These are phyloP conservation scores for Venustaconcha ellipsiformis DNA, from an alignment of 1,140 invertebrate species.

Conservation along the genomic window DNA sequence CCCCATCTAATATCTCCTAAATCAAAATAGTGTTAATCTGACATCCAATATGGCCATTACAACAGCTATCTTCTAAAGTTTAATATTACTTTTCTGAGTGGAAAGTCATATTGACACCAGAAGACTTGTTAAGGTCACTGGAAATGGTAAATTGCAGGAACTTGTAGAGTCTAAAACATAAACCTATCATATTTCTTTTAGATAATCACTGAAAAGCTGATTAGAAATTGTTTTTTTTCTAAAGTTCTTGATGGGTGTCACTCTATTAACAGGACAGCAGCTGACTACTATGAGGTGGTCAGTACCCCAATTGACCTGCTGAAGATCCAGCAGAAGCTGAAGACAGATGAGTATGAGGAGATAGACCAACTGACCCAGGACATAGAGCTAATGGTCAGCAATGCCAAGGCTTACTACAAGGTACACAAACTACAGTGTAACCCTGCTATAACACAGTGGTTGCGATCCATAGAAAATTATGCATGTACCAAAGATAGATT, in stretches of 20 bases:
- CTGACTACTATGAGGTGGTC: constrained; percentile 76
- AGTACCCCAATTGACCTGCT: constrained; percentile 93
- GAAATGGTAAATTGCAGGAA: no score
- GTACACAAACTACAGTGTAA: constrained; percentile 64
- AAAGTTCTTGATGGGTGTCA: not conserved
- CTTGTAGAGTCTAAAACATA: no score
- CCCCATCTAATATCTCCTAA: no score
- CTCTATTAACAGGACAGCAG: constrained; percentile 62
- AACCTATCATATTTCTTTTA: no score
- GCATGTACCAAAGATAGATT: not conserved
- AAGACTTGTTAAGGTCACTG: no score
- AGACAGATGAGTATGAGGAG: constrained; percentile 90
- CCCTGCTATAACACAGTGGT: not conserved
- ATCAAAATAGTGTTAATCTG: no score
- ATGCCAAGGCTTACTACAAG: constrained; percentile 96
- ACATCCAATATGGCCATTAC: no score
- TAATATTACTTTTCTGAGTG: no score
- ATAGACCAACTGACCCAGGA: constrained; percentile 91
- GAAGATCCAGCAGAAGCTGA: constrained; percentile 95
- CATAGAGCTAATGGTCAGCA: constrained; percentile 91
- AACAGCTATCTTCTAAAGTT: no score
- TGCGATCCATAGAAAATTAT: not conserved
- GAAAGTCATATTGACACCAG: no score
- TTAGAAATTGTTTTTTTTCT: no score
- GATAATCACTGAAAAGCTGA: no score